phyloP scores from a whole-genome alignment of 2,888 invertebrate genomes.

The Pantelozetes paolii region DNA sequence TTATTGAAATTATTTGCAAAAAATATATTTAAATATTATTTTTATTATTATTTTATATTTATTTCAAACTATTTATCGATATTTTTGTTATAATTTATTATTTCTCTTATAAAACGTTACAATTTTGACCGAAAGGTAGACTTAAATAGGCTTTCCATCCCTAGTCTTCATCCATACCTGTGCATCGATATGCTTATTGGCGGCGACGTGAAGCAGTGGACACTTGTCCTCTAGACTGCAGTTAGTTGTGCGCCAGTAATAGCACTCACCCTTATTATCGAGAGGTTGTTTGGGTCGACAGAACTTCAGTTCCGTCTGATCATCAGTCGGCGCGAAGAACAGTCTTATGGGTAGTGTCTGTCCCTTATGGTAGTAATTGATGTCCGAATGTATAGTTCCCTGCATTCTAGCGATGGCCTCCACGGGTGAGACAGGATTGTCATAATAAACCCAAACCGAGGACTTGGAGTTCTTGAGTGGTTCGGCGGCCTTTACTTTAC shows the following conservation, averaged over 20 bases:
- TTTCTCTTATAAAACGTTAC: too few species aligned
- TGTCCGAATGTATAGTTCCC: not conserved
- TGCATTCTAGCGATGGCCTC: conserved; percentile 41
- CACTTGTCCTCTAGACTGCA: conserved; percentile 39
- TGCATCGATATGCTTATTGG: conserved; percentile 43
- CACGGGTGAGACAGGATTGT: conserved; percentile 42
- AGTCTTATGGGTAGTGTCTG: conserved; percentile 25
- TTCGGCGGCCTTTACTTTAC: conserved; percentile 39
- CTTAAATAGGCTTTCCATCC: not conserved
- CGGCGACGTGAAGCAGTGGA: conserved; percentile 39
- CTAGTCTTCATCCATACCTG: conserved; percentile 43
- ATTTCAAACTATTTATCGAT: too few species aligned
- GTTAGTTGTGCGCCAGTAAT: conserved; percentile 44
- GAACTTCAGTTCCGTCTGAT: conserved; percentile 44
- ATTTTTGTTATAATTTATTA: too few species aligned
- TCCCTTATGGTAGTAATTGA: not conserved
- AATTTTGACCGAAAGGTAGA: too few species aligned
- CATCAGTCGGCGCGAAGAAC: conserved; percentile 43
- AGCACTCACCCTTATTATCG: conserved; percentile 43
- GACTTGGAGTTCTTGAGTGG: conserved; percentile 10
- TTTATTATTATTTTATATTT: too few species aligned
- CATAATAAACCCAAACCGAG: conserved; percentile 40
- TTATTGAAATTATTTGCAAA: too few species aligned
- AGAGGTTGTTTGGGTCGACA: conserved; percentile 42
- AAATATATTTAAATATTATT: too few species aligned